phyloP scores from a whole-genome alignment of 1,140 invertebrate genomes.

The Sminthurides bifidus region DNA sequence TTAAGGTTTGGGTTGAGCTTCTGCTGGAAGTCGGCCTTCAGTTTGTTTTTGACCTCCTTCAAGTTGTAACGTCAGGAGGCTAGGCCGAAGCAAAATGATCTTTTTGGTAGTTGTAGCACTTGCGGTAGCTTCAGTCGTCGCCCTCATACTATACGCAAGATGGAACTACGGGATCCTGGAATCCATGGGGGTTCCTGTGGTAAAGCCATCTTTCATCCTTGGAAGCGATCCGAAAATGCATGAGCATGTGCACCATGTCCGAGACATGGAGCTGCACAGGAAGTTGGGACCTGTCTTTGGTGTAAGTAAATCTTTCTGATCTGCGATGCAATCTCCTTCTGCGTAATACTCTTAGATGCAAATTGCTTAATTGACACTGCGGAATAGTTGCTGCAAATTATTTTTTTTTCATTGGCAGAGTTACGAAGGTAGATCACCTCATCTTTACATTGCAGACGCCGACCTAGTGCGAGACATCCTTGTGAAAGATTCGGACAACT shows the following conservation, averaged over 20 bases:
- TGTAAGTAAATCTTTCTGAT: too few species aligned
- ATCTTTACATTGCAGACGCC: slow-evolving; percentile 32
- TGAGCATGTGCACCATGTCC: slow-evolving; percentile 21
- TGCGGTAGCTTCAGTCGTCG: too few species aligned
- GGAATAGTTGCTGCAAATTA: too few species aligned
- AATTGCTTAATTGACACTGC: too few species aligned
- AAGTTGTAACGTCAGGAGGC: too few species aligned
- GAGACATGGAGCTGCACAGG: slow-evolving; percentile 23
- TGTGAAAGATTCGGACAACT: slow-evolving; percentile 17
- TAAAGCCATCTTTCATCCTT: slow-evolving; percentile 17
- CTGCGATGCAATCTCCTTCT: too few species aligned
- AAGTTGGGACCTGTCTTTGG: slow-evolving; percentile 27
- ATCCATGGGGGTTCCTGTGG: slow-evolving; percentile 20
- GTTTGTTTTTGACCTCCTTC: too few species aligned
- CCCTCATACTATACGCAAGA: slow-evolving; percentile 8
- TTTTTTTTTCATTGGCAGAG: slow-evolving; percentile 9
- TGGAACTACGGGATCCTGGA: slow-evolving; percentile 27
- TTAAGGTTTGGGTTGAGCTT: too few species aligned
- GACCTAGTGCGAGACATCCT: slow-evolving; percentile 35
- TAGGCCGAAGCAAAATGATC: too few species aligned
- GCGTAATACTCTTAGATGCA: too few species aligned
- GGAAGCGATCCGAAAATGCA: slow-evolving; percentile 23
- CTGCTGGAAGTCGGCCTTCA: too few species aligned
- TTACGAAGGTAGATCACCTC: slow-evolving; percentile 14
- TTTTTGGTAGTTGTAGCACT: too few species aligned